Base-by-base conservation (phyloP, 2,797 vertebrate species). In the Falco columbarius region DNA sequence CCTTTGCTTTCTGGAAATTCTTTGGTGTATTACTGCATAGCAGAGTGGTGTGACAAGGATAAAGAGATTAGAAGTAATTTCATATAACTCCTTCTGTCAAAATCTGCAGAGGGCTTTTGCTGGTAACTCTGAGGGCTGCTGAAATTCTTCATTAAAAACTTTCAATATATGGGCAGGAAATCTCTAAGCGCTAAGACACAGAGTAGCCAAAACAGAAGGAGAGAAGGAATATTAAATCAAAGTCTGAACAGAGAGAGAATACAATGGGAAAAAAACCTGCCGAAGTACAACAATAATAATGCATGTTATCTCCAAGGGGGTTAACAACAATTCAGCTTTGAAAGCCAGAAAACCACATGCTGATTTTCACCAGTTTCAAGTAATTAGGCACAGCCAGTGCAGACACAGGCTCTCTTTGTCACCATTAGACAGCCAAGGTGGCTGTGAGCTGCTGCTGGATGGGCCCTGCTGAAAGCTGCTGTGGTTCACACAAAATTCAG, bases 1-100 rank as follows among this genome's bases (percentile, higher is more conserved):
- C 85, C 92, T 96, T 93, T 73, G 80, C 95, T 97, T 97, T 96
- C 97, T 97, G 95, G 84, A 98, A 98, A 98, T 98, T 98, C 98
- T 98, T 98, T 72, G 94, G 96, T 98, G 98, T 98, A 98, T 99
- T 99, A 98, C 86, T 82, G 97, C 98, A 98, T 97, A 98, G 98
- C 98, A 97, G 91, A 97, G 97, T 93, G 96, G 98, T 98, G 98
- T 98, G 98, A 98, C 98, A 98, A 96, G 98, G 98, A 98, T 98
- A 98, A 99, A 98, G 97, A 97, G 98, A 98, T 98, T 99, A 98
- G 97, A 96, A 97, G 94, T 95, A 95, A 97, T 98, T 98, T 98
- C 96, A 96, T 95, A 98, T 97, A 98, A 98, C 97, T 98, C 97
- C 56, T 97, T 95, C 95, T 96, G 96, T 93, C 93, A 90, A 65